phyloP scores from a whole-genome alignment of 2,797 vertebrate species.

The Loris lydekkerianus region DNA sequence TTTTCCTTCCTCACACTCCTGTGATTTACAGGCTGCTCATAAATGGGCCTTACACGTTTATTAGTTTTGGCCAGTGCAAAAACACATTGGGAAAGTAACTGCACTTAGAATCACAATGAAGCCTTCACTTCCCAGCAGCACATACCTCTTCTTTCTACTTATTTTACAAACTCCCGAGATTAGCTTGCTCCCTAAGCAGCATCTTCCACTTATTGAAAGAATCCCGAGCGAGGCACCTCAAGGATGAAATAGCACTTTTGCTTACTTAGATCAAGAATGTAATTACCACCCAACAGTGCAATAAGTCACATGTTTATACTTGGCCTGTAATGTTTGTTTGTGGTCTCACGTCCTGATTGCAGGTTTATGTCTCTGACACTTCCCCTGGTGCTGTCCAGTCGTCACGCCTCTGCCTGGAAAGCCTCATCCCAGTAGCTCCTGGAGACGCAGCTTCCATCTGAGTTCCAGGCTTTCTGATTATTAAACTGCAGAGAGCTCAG shows the following conservation, averaged over 20 bases:
- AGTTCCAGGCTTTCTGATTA: slow-evolving; percentile 84
- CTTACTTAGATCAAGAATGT: slow-evolving; percentile 42
- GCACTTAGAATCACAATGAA: neutral
- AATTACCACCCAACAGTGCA: neutral
- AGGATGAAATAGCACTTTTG: neutral
- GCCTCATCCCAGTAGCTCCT: slow-evolving; percentile 37
- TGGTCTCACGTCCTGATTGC: neutral
- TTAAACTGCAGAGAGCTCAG: slow-evolving; percentile 86
- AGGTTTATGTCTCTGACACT: slow-evolving; percentile 64
- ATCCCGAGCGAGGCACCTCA: neutral
- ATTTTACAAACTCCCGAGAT: neutral
- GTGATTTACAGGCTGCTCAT: neutral
- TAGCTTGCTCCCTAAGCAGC: neutral
- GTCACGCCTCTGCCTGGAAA: slow-evolving; percentile 71
- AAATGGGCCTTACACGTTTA: neutral
- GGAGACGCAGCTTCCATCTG: slow-evolving; percentile 76
- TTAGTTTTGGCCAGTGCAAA: neutral
- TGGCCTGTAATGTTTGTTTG: slow-evolving; percentile 28
- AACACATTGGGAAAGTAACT: neutral
- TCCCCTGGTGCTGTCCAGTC: slow-evolving; percentile 42
- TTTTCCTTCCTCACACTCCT: neutral
- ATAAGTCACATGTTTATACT: neutral
- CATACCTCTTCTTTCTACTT: neutral
- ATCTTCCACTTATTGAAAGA: neutral
- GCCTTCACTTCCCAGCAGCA: neutral